phyloP scores from a whole-genome alignment of 2,113 vertebrate genomes.

The Gnathonemus echidnorhynchus region DNA sequence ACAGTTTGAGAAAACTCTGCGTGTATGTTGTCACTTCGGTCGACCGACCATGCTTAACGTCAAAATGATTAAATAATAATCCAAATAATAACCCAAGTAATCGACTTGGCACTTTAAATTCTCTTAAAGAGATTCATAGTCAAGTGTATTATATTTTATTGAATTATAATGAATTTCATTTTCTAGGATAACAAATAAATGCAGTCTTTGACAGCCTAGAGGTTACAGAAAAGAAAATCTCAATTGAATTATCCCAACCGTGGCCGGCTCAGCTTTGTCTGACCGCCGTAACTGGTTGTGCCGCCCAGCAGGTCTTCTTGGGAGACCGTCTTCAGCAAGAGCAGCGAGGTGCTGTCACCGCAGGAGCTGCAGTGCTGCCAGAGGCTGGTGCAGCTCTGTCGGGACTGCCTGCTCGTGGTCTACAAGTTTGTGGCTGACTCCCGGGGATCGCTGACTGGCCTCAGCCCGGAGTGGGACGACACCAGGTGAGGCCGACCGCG shows the following conservation, averaged over 20 bases:
- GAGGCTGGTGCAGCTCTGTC: constrained; percentile 86
- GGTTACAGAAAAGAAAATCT: neutral
- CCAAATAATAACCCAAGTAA: neutral
- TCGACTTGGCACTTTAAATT: neutral
- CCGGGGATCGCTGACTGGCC: constrained; percentile 71
- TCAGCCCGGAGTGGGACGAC: constrained; percentile 79
- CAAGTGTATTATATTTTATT: neutral
- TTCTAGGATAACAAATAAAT: neutral
- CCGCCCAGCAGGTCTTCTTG: constrained; percentile 74
- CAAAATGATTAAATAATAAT: neutral
- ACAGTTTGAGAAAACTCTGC: constrained; percentile 40
- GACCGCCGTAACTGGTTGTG: constrained; percentile 38
- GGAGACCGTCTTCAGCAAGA: constrained; percentile 86
- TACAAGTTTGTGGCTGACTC: constrained; percentile 88
- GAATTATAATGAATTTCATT: neutral
- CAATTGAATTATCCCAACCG: neutral
- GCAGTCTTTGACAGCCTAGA: neutral
- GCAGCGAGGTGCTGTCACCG: constrained; percentile 76
- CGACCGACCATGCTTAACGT: constrained; percentile 10
- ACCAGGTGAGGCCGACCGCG: constrained; percentile 69
- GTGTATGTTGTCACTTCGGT: constrained; percentile 36
- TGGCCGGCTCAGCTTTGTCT: neutral
- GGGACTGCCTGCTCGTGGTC: constrained; percentile 88
- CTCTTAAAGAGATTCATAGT: neutral
- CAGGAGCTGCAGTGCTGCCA: constrained; percentile 87